These are phyloP conservation scores for Sericinus montela DNA, from an alignment of 2,888 invertebrate genomes.

Conservation along the genomic window DNA sequence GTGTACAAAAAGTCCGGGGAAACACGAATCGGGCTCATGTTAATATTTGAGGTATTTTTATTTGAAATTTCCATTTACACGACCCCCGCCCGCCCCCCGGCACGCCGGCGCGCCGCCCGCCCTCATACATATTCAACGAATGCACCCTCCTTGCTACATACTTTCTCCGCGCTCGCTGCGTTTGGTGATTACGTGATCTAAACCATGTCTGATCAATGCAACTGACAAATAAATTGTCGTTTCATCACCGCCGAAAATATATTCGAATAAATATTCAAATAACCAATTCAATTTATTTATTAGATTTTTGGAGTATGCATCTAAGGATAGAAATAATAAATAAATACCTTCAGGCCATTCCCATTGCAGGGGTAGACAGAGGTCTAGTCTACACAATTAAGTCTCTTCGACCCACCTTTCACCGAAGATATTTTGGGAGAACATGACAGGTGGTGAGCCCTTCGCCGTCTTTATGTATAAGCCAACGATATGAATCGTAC, in stretches of 20 bases:
- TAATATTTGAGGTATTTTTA: constrained; percentile 79
- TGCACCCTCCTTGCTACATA: constrained; percentile 75
- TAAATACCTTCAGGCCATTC: no score
- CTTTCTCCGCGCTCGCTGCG: constrained; percentile 54
- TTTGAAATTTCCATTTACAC: constrained; percentile 79
- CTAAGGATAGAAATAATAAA: no score
- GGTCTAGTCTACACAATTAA: no score
- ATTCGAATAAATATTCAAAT: no score
- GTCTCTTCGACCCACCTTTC: no score
- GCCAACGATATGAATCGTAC: no score
- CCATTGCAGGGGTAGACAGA: no score
- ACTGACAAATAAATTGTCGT: constrained; percentile 11
- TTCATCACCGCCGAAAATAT: background rate
- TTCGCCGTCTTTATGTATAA: no score
- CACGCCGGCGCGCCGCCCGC: constrained; percentile 15
- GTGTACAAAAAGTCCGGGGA: constrained; percentile 51
- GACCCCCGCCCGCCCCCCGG: constrained; percentile 21
- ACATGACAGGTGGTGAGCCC: no score
- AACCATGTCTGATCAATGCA: constrained; percentile 14
- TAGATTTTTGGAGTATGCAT: no score
- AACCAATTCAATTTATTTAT: no score
- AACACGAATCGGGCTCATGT: constrained; percentile 76
- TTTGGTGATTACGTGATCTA: constrained; percentile 17
- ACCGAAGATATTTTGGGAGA: no score
- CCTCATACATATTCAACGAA: constrained; percentile 83